Evolutionary conservation across 2,797 vertebrate genomes (phyloP).

Genomic region (Lepus townsendii): DNA sequence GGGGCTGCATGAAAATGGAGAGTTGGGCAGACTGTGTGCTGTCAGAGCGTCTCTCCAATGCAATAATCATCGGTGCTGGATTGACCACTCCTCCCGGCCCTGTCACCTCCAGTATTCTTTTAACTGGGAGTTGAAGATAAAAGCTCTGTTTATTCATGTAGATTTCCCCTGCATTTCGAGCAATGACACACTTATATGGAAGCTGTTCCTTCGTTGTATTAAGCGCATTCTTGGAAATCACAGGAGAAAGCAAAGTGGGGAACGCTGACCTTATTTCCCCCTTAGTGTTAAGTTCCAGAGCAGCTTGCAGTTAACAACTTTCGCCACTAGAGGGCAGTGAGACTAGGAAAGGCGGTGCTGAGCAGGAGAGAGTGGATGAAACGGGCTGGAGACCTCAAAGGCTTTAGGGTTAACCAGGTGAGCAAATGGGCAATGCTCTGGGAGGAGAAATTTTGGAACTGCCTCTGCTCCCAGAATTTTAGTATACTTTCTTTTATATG

Average conservation of each 20-base stretch:
- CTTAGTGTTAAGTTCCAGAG: neutral
- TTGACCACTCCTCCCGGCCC: too few relatives aligned
- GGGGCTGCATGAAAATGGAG: neutral
- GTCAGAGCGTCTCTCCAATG: neutral
- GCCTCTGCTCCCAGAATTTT: neutral
- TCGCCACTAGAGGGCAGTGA: conserved; percentile 65
- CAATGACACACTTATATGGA: neutral
- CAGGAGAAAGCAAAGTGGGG: neutral
- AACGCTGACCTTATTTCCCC: neutral
- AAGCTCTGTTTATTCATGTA: neutral
- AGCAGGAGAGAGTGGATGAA: neutral
- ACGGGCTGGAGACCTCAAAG: neutral
- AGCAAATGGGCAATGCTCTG: neutral
- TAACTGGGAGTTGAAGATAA: conserved; percentile 20
- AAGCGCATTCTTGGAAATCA: conserved; percentile 44
- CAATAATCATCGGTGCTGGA: neutral
- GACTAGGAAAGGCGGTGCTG: neutral
- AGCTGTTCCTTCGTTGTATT: neutral
- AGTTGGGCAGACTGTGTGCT: neutral
- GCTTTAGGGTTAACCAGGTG: neutral
- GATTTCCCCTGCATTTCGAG: neutral
- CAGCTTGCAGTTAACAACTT: conserved; percentile 17
- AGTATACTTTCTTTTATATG: neutral
- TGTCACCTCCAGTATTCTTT: neutral
- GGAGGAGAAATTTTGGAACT: neutral